Evolutionary conservation across 2,888 invertebrate genomes (phyloP), one percentile per base, ranked within the genome.

Genomic region (Mantis religiosa): DNA sequence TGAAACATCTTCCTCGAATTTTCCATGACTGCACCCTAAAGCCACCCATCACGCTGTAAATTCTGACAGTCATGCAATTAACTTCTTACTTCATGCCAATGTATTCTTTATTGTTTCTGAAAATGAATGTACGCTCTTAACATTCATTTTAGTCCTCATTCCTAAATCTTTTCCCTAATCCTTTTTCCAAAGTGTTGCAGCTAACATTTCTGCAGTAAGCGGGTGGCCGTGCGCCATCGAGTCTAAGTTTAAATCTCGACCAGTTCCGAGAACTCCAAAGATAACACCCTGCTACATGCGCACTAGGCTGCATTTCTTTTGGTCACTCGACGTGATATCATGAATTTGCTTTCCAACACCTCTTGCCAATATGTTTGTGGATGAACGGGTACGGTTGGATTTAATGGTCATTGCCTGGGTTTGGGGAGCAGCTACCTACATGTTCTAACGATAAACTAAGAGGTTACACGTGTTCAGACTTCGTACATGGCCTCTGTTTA

Each of bases 241-340:
- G 54, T 71, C 54, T 71, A 71, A 71, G 54, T 71, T 71, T 71
- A 71, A 71, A 71, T 71, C 54, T 25, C 54, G 4, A 71, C 28
- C 85, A 27, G 30, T 85, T 85, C 85, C 41, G 34, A 85, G 85
- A 85, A 85, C 85, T 85, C 85, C 85, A 85, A 85, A 85, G 34
- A 85, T 85, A 85, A 71, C 54, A 71, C 25, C 41, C 54, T 71
- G 20, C 25, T 71, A 71, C 54, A 71, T 71, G 54, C 54, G 54
- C 54, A 71, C 54, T 71, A 6, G 54, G 20, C 54, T 71, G 54
- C 54, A 71, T 71, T 71, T 71, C 54, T 71, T 71, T 71, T 71
- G 54, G 54, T 71, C 54, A 71, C 25, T 71, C 54, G 54, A 71
- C 54, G 8, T 20, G 54, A 71, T 71, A 71, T 71, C 20, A 41